These are phyloP conservation scores for Macroramphosus scolopax DNA, from an alignment of 2,797 vertebrate genomes.

Conservation along the genomic window DNA sequence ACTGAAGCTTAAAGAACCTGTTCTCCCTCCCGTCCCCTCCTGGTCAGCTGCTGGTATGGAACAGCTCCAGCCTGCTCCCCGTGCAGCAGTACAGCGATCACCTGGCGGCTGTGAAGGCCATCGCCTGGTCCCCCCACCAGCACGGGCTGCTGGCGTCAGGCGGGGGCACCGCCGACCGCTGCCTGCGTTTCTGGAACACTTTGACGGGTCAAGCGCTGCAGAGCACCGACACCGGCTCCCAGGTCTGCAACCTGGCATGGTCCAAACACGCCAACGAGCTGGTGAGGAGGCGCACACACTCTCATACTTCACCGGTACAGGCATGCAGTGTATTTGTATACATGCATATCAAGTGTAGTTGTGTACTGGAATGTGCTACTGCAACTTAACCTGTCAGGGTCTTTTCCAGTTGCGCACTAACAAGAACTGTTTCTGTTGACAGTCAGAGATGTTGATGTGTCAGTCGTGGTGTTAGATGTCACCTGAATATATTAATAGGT, in stretches of 20 bases:
- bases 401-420: too few relatives aligned
- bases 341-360: too few relatives aligned
- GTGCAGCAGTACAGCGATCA: slow-evolving; percentile 86
- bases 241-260: slow-evolving; percentile 87
- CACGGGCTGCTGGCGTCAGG: slow-evolving; percentile 83
- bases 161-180: slow-evolving; percentile 83
- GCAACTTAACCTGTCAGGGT: too few relatives aligned
- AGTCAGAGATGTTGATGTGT: too few relatives aligned
- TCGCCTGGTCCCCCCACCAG: slow-evolving; percentile 86
- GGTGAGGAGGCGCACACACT: slow-evolving; percentile 66
- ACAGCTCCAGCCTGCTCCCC: slow-evolving; percentile 82
- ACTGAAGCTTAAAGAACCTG: too few relatives aligned
- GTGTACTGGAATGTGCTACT: too few relatives aligned
- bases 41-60: slow-evolving; percentile 81
- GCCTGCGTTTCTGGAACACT: slow-evolving; percentile 86
- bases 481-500: too few relatives aligned
- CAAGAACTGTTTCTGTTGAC: too few relatives aligned
- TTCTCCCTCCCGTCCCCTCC: too few relatives aligned
- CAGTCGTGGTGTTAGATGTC: too few relatives aligned
- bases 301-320: background rate
- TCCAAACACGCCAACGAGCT: slow-evolving; percentile 86
- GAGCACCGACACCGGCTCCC: slow-evolving; percentile 84
- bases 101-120: slow-evolving; percentile 84
- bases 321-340: background rate
- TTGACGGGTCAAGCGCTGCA: slow-evolving; percentile 84